Base-by-base conservation (phyloP, 1,140 invertebrate genomes). In the Drosophila fuyamai region DNA sequence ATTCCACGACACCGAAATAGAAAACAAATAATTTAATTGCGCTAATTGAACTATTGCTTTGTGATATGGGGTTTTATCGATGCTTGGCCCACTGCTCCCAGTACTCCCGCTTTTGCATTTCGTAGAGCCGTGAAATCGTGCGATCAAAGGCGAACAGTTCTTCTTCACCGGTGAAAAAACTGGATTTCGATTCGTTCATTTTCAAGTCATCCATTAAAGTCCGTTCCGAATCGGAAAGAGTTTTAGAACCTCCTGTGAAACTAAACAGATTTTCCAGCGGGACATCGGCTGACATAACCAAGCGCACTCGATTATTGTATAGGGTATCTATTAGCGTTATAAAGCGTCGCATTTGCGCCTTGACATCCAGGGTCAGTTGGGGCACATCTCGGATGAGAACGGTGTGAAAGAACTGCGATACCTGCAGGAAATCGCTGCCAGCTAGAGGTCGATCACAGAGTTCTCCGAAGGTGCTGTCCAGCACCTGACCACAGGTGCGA, bases 241-340 rank as follows among this genome's bases (percentile, higher is more conserved):
- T 90, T 12, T 92, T 91, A 36, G 93, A 93, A 63, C 95, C 5
- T 78, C 40, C 71, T 93, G 93, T 93, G 9, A 68, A 66, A 38
- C 18, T 53, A n/a, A 99, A 99, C 27, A 99, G 93, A 60, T 96
- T 86, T 46, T 95, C 96, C 50, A 96, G 94, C 16, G 96, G 94
- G 50, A 94, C 95, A 76, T 95, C 95, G 27, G 98, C 96, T n/a
- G 96, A 96, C 79, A 97, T 95, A 1, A 98, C 95, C 76, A 95
- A 94, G 80, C 95, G 92, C 60, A 98, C 97, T 93, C 95, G 96
- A 85, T 98, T 97, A 92, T 99, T 98, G 93, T 99, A 99, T 0
- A 99, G 93, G 1, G 98, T 98, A 92, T 99, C 99, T 82, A 99
- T 98, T 0, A 99, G 93, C 4, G 97, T 99, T 61, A 99, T 99